A percentile compares a stretch with the other conserved stretches of the same genome.
Conservation (phyloP, 2,888 invertebrate genomes). For the Heteropelma amictum region DNA sequence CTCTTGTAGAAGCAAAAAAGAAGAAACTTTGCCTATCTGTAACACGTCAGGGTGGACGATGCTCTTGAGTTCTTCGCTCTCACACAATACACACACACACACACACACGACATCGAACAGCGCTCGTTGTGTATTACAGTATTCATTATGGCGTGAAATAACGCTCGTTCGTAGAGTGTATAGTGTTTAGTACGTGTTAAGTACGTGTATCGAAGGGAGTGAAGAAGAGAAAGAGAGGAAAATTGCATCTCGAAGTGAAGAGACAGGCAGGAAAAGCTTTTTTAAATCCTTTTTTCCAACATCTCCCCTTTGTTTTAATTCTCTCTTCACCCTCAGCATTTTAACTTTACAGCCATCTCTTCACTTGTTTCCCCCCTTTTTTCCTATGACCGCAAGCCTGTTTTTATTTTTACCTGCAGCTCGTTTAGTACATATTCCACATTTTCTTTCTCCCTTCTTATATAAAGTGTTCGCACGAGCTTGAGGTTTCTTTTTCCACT, state of each 20-base stretch:
- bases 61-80: slow-evolving; percentile 15
- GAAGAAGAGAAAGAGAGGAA: neutral
- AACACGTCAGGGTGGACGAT: neutral
- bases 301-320: neutral
- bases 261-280: neutral
- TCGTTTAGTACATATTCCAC: slow-evolving; percentile 38
- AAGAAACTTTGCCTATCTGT: neutral
- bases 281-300: neutral
- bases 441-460: neutral
- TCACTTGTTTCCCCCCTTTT: neutral
- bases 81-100: neutral
- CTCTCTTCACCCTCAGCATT: neutral
- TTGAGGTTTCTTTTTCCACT: neutral
- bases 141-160: slow-evolving; percentile 55
- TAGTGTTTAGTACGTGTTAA: slow-evolving; percentile 37
- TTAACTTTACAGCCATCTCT: neutral
- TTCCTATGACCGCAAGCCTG: neutral
- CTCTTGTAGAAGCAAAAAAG: neutral
- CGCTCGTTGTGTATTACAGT: slow-evolving; percentile 57
- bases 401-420: slow-evolving; percentile 25
- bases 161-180: slow-evolving; percentile 47
- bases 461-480: no score
- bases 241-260: neutral
- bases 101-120: slow-evolving; percentile 50
- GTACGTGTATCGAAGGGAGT: slow-evolving; percentile 18